These are phyloP conservation scores for Cryptus viduatorius DNA, from an alignment of 2,888 invertebrate genomes.

Conservation along the genomic window DNA sequence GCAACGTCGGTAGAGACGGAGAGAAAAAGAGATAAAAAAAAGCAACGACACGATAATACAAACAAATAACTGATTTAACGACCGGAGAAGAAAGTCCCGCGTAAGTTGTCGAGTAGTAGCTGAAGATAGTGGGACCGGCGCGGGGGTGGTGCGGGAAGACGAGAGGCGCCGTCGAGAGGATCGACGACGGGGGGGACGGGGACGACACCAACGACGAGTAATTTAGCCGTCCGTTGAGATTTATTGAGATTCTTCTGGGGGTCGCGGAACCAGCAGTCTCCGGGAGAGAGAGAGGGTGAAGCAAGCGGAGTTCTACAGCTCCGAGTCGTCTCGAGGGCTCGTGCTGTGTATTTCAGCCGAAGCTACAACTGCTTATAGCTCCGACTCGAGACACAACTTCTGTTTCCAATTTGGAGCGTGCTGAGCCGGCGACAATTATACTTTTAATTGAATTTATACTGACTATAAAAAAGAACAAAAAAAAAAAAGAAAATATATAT, in stretches of 20 bases:
- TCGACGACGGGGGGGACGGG: slow-evolving; percentile 48
- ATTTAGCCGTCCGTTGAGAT: slow-evolving; percentile 78
- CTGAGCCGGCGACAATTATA: slow-evolving; percentile 60
- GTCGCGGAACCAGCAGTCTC: slow-evolving; percentile 58
- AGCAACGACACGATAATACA: slow-evolving; percentile 57
- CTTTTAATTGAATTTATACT: slow-evolving; percentile 66
- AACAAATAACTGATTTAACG: slow-evolving; percentile 73
- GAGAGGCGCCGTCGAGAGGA: slow-evolving; percentile 15
- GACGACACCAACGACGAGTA: slow-evolving; percentile 72
- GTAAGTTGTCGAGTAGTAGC: slow-evolving; percentile 31
- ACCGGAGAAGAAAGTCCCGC: slow-evolving; percentile 52
- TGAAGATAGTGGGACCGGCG: slow-evolving; percentile 16
- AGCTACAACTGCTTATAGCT: slow-evolving; percentile 42
- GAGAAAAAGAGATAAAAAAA: background rate
- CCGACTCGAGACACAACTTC: slow-evolving; percentile 60
- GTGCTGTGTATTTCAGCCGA: slow-evolving; percentile 53
- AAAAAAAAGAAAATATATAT: background rate
- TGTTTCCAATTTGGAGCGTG: slow-evolving; percentile 66
- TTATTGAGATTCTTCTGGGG: slow-evolving; percentile 78
- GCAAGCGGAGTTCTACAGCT: slow-evolving; percentile 31
- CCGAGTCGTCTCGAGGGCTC: slow-evolving; percentile 62
- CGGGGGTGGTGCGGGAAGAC: slow-evolving; percentile 7
- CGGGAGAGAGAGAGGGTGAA: slow-evolving; percentile 13
- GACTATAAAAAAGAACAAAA: slow-evolving; percentile 14
- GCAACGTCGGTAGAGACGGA: background rate